Percentiles rank a stretch among this genome's conserved stretches.
phyloP scores from a whole-genome alignment of 2,888 invertebrate genomes.

The Papilio elwesi region DNA sequence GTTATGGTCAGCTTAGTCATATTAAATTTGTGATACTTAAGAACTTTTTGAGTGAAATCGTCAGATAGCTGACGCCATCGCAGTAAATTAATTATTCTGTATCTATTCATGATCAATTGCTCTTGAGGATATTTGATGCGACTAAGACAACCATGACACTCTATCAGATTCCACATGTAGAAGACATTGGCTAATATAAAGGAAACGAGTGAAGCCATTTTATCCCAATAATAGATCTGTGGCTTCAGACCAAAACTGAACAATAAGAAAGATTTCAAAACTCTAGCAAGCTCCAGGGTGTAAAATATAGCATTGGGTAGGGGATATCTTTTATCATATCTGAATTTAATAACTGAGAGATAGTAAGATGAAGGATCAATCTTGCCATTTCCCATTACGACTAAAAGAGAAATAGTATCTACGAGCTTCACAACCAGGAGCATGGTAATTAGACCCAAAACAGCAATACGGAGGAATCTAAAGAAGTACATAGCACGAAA shows the following conservation, averaged over 20 bases:
- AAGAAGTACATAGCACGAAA: constrained; percentile 37
- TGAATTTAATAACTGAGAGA: constrained; percentile 34
- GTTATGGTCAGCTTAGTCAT: constrained; percentile 42
- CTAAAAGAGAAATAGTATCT: constrained; percentile 42
- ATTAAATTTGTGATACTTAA: constrained; percentile 42
- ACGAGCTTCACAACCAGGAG: constrained; percentile 37
- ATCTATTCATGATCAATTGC: constrained; percentile 40
- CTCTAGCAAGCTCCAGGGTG: constrained; percentile 42
- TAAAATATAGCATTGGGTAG: constrained; percentile 38
- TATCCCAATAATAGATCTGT: constrained; percentile 42
- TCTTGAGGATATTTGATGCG: constrained; percentile 42
- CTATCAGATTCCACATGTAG: constrained; percentile 45
- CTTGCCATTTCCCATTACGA: constrained; percentile 31
- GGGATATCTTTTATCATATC: constrained; percentile 34
- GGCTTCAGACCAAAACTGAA: constrained; percentile 43
- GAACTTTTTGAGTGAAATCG: constrained; percentile 40
- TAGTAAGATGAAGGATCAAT: constrained; percentile 37
- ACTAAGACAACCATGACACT: constrained; percentile 41
- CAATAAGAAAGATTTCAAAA: constrained; percentile 43
- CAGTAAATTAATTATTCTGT: constrained; percentile 40
- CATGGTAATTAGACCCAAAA: constrained; percentile 43
- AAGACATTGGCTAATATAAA: constrained; percentile 43
- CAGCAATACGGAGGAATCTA: constrained; percentile 43
- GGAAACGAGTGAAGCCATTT: constrained; percentile 40
- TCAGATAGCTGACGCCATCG: constrained; percentile 43